A percentile compares a stretch with the other conserved stretches of the same genome.
phyloP scores from a whole-genome alignment of 2,888 invertebrate genomes.

The Eilema depressum region DNA sequence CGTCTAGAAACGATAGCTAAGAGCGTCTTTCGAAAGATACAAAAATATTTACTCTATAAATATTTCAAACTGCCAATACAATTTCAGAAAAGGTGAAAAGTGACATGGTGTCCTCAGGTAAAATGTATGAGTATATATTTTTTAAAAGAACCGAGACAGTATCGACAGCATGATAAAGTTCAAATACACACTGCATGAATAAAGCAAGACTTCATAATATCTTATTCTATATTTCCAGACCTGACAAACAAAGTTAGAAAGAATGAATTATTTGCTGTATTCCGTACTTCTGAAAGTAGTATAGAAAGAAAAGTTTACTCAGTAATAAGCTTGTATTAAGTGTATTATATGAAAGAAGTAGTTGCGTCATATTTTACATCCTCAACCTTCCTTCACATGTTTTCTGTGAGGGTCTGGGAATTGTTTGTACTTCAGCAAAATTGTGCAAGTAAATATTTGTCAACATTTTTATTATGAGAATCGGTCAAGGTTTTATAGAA shows the following conservation, averaged over 20 bases:
- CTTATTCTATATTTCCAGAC: constrained; percentile 19
- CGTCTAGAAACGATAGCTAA: not conserved
- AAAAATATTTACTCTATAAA: too few species aligned
- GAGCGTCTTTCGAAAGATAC: not conserved
- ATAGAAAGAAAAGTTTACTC: constrained; percentile 10
- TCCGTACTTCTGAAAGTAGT: constrained; percentile 23
- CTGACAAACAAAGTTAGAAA: constrained; percentile 24
- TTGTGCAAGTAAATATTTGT: too few species aligned
- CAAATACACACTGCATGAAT: not conserved
- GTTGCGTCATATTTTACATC: not conserved
- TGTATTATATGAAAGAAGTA: constrained; percentile 9
- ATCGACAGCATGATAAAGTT: not conserved
- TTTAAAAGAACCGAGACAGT: not conserved
- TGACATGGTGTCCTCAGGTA: not conserved
- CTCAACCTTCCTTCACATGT: not conserved
- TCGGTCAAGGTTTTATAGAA: too few species aligned
- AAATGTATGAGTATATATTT: not conserved
- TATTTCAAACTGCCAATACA: not conserved
- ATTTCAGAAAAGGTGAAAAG: too few species aligned
- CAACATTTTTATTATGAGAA: too few species aligned
- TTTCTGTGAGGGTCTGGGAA: not conserved
- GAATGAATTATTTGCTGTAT: constrained; percentile 27
- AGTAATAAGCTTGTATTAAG: constrained; percentile 9
- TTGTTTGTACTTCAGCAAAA: not conserved
- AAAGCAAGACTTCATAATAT: constrained; percentile 9